Base-by-base conservation (phyloP, 2,797 vertebrate species). In the Gymnothorax reevesii region DNA sequence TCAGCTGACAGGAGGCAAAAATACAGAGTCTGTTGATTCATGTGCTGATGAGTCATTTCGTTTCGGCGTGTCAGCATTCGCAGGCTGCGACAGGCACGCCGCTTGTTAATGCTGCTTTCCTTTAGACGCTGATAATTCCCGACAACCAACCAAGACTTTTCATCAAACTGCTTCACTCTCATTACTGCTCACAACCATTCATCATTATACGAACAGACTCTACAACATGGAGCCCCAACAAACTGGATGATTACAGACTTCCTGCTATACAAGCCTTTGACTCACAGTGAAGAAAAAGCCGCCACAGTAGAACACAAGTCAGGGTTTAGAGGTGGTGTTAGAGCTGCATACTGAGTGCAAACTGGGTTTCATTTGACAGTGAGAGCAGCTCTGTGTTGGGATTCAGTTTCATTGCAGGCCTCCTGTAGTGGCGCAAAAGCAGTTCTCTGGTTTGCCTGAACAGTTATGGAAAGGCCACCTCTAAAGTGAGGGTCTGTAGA, bases 111-210 rank as follows among this genome's bases (percentile, higher is more conserved):
- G 8, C 59, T n/a, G 60, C 20, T 69, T 64, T 62, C 10, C 13
- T 15, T 64, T 13, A 60, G 60, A 71, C 4, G n/a, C 52, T 84
- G 83, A 83, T 83, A 13, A 42, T 49, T 20, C 82, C 82, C 60
- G 57, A 64, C 59, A 84, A 33, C 60, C 42, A 3, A 7, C 83
- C 59, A 7, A 3, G 27, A 3, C 83, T 69, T 84, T 54, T 55
- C 42, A 66, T 84, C 57, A 20, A 59, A 83, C 7, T 33, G 57
- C 57, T 59, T 33, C 82, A 22, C 79, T 62, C 2, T 17, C 49
- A 83, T 27, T 83, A 17, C 20, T 25, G 57, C 80, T 54, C 25
- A 12, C n/a, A 27, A 25, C 80, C 80, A 27, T 82, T 20, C 73
- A 22, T 77, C 42, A 77, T 7, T 52, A 20, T 52, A 9, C 59